A percentile compares a stretch with the other conserved stretches of the same genome.
Conservation (phyloP, 2,113 vertebrate species). For the Ramphastos sulfuratus region DNA sequence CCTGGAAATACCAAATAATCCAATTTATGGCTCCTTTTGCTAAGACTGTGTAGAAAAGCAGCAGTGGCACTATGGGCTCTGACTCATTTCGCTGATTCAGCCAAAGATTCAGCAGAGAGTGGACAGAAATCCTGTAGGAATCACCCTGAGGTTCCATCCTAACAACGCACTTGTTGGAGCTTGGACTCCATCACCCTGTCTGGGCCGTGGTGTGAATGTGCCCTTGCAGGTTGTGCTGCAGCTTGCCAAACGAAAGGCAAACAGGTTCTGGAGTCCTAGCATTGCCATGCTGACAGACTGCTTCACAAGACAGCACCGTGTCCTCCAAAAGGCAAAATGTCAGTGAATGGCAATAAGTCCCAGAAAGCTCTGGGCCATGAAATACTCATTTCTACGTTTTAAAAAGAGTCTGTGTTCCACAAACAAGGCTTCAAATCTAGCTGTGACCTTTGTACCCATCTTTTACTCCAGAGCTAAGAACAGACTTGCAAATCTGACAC, state of each 20-base stretch:
- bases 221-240: background rate
- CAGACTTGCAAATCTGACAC: background rate
- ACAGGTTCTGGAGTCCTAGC: background rate
- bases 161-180: background rate
- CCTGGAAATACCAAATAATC: background rate
- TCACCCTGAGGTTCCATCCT: background rate
- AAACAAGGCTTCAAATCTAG: background rate
- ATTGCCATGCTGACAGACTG: background rate
- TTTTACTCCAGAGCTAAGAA: background rate
- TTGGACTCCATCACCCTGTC: background rate
- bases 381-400: background rate
- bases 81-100: background rate
- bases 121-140: background rate
- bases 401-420: background rate
- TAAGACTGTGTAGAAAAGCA: background rate
- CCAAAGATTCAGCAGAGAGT: background rate
- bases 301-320: background rate
- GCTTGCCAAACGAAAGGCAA: background rate
- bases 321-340: background rate
- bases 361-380: background rate
- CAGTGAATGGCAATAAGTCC: background rate
- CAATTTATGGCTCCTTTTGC: background rate
- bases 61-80: background rate
- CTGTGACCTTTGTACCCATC: background rate
- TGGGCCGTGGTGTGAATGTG: fast-evolving